Evolutionary conservation across 2,888 invertebrate species (phyloP), one percentile per base, ranked within the genome.

Genomic region (Archips xylosteana): DNA sequence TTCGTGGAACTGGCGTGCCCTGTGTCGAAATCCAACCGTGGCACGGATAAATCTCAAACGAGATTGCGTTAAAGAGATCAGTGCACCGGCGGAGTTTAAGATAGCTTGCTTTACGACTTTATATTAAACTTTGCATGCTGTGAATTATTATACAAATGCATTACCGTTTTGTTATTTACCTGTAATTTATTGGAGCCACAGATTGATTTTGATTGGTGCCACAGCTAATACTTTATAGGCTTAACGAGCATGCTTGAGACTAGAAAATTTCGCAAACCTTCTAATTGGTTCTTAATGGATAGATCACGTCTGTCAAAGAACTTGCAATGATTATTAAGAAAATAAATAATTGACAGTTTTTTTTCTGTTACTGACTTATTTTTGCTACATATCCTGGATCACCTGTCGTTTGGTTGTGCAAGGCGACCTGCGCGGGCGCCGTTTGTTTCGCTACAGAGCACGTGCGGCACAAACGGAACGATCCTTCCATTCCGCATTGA

Each of bases 1-100:
- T 90, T 87, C 77, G 83, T 81, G 78, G 86, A 87, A 89, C 88
- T 83, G 84, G 85, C 69, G 64, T 73, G 73, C 69, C 77, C 79
- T 79, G 78, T 87, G 87, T 87, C 82, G 85, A 87, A 88, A 90
- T 80, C 79, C 74, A 77, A 80, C 79, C 77, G 79, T 82, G 82
- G 83, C 84, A 80, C 83, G 85, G 81, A 88, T 87, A 87, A 87
- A 87, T 89, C 83, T 84, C 69, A 63, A 76, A 78, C 80, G 65
- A 84, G 87, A 87, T 87, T 85, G 83, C 81, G 82, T 78, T 85
- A 81, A 81, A 83, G 78, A 82, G 83, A 85, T 83, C 81, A 75
- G 76, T 76, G 78, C 78, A 75, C 64, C 60, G 36, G 64, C 68
- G 57, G 76, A 75, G 75, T 77, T 80, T 80, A 74, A 81, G 83